These are phyloP conservation scores for Galaxea fascicularis DNA, from an alignment of 92 coral and sea anemone species.

Conservation along the genomic window DNA sequence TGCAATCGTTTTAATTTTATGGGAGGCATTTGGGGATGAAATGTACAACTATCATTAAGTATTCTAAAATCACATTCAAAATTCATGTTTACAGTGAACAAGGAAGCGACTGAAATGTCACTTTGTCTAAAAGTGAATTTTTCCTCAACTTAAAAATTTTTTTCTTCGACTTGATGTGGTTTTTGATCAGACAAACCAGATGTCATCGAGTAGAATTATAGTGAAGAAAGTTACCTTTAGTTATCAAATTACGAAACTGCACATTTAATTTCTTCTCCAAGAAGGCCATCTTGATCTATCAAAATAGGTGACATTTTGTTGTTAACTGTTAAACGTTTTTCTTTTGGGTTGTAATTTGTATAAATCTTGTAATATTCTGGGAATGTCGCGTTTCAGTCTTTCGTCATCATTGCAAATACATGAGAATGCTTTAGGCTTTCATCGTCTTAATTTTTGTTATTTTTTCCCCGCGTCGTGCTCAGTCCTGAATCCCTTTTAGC, in stretches of 20 bases:
- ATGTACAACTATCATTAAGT: neutral
- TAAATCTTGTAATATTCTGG: neutral
- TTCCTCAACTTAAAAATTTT: neutral
- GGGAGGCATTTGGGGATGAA: no score
- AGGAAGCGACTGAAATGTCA: neutral
- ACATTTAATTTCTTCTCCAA: neutral
- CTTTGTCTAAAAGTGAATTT: neutral
- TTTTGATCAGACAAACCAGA: neutral
- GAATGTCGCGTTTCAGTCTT: neutral
- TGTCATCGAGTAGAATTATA: neutral
- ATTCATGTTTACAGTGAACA: neutral
- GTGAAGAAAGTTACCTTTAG: neutral
- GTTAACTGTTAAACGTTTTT: neutral
- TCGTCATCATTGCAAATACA: no score
- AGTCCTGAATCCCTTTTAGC: neutral
- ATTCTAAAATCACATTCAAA: neutral
- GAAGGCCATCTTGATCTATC: constrained; percentile 7
- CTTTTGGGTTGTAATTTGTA: neutral
- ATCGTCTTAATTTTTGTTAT: no score
- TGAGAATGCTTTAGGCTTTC: no score
- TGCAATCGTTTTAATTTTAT: no score
- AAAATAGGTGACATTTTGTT: neutral
- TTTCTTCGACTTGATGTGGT: neutral
- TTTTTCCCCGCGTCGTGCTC: neutral
- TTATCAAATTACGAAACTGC: no score